phyloP scores from a whole-genome alignment of 2,113 vertebrate species.

The Pelmatolapia mariae region DNA sequence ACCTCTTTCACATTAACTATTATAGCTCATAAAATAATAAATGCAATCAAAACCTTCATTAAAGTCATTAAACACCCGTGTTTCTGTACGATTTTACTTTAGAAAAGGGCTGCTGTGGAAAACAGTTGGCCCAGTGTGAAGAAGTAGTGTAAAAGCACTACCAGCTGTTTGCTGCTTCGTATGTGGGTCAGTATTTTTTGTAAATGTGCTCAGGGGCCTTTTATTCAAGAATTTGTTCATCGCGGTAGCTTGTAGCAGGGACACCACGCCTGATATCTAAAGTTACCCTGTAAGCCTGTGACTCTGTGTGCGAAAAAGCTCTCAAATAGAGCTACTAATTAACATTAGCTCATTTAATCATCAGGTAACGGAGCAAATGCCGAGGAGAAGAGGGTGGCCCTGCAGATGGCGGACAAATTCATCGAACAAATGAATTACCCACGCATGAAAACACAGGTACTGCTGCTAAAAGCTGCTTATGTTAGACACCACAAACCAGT shows the following conservation, averaged over 20 bases:
- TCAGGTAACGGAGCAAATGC: constrained; percentile 80
- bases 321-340: neutral
- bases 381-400: constrained; percentile 76
- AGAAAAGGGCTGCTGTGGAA: neutral
- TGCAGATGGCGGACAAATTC: constrained; percentile 82
- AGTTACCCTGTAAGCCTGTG: neutral
- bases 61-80: neutral
- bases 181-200: neutral
- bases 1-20: neutral
- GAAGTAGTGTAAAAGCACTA: neutral
- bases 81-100: neutral
- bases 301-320: neutral
- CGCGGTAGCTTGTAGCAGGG: neutral
- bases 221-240: neutral
- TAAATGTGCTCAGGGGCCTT: neutral
- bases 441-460: constrained; percentile 82
- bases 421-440: constrained; percentile 81
- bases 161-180: neutral
- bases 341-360: neutral
- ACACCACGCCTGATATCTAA: neutral
- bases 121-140: neutral
- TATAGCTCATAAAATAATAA: neutral
- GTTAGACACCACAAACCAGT: neutral
- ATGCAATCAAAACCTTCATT: neutral
- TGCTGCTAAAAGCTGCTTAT: neutral